Evolutionary conservation across 2,888 invertebrate species (phyloP), one percentile per base, ranked within the genome.

Genomic region (Hyposoter didymator): DNA sequence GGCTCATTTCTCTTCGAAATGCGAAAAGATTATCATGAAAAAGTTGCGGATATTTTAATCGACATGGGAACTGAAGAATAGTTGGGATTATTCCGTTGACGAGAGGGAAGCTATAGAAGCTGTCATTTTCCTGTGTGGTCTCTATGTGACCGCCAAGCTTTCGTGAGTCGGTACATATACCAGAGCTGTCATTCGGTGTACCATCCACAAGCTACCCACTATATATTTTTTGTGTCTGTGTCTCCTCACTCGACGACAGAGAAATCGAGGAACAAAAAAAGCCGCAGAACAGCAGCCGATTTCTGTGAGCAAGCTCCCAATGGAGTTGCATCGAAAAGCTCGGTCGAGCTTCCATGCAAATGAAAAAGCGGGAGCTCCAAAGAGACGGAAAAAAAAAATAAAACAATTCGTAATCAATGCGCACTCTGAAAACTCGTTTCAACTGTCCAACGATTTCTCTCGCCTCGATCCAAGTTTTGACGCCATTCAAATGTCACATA

Each of bases 381-480:
- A 74, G 55, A 69, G 32, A 28, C 78, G 74, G 67, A 85, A 76
- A 73, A 73, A 64, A 78, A 82, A 82, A 55, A 39, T 52, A 74
- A 28, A 59, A 59, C 59, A 59, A 59, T 59, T 59, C 59, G 59
- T 78, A 84, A 78, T 84, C 83, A 84, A 84, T 86, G 81, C 64
- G 17, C 76, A 64, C 28, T 39, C 39, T 78, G 45, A 55, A 67
- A 73, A 59, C 67, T 74, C 78, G 74, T 74, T 81, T 81, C 74
- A 69, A 86, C 78, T 78, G 84, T 84, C 69, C 32, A 81, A 81
- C 78, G 67, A 75, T 74, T 84, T 74, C 74, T 72, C 76, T 82
- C 70, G 35, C 55, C 19, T 75, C 72, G 45, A 66, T 74, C 55
- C 72, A 78, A 67, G 39, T 78, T 73, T 79, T 80, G 75, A 84